Conservation (phyloP, 2,888 invertebrate species). For the Drosophila incognita region DNA sequence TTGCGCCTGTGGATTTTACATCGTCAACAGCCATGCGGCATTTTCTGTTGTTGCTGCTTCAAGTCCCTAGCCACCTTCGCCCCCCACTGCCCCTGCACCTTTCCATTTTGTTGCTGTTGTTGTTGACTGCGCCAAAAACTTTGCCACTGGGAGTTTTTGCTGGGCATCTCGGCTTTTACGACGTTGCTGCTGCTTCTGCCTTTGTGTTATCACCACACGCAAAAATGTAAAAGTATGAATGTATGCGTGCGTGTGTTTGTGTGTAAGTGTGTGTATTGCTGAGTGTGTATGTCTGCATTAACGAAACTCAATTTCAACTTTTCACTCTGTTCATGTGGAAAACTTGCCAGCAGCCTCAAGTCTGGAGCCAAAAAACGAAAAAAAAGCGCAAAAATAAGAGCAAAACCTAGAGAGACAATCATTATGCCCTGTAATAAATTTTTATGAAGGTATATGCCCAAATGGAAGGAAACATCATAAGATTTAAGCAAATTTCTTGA, state of each 20-base stretch:
- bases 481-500: constrained; percentile 18
- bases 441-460: constrained; percentile 14
- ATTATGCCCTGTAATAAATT: constrained; percentile 39
- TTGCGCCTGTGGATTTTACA: constrained; percentile 57
- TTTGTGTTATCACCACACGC: constrained; percentile 55
- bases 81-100: neutral
- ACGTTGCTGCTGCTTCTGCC: constrained; percentile 25
- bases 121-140: constrained; percentile 63
- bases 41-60: constrained; percentile 21
- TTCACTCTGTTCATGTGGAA: constrained; percentile 70
- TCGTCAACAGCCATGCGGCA: constrained; percentile 55
- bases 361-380: constrained; percentile 22
- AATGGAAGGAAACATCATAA: constrained; percentile 7
- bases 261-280: constrained; percentile 3
- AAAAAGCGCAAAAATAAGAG: neutral
- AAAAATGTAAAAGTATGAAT: constrained; percentile 31
- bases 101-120: constrained; percentile 27
- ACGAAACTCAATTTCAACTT: constrained; percentile 71
- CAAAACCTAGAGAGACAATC: constrained; percentile 30
- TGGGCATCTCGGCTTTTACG: constrained; percentile 46
- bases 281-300: constrained; percentile 55
- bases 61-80: constrained; percentile 1
- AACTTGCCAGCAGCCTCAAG: constrained; percentile 55
- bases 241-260: constrained; percentile 1
- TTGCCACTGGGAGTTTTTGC: constrained; percentile 59